Base-by-base conservation (phyloP, 2,797 vertebrate species). In the Epinephelus coioides region DNA sequence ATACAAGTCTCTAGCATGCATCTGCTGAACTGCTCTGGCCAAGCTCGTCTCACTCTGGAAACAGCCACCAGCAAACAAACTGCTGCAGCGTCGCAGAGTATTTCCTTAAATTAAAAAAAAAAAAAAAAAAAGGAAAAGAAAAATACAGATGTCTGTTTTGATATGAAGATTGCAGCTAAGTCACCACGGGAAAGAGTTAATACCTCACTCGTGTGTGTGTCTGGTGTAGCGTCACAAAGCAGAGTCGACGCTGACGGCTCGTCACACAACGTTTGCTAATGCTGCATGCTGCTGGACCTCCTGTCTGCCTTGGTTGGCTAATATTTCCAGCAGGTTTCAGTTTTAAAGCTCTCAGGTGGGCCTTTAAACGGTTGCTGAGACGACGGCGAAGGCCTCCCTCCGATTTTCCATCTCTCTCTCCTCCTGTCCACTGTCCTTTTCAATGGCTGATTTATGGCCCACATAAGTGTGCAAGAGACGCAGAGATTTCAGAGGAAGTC, bases 321-420 rank as follows among this genome's bases (percentile, higher is more conserved):
- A 95, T 95, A 95, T 96, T 96, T 95, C 95, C 89, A 95, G 93
- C 95, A 95, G 94, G 93, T 95, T 91, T 92, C 85, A 90, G 80
- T 94, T 97, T 97, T 96, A 97, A 94, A 94, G 96, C 94, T 89
- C 95, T 97, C 96, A 78, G 86, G 93, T 96, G 96, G 94, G 95
- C 93, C 92, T 94, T 97, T 96, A 96, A 96, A 95, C 88, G 92
- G 95, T 95, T 94, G 86, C 93, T 96, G 89, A 93, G 94, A 95
- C 93, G 88, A 93, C 77, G 64, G 94, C 56, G 93, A 91, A 90
- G 94, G 94, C 95, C 95, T 91, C 91, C 88, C 93, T 91, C 90
- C 19, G 84, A 87, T 91, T 92, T 93, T 94, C 93, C 93, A 91
- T 93, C 92, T 93, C 91, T 91, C 92, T 96, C 95, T 88, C 93